Evolutionary conservation across 2,888 invertebrate species (phyloP), one percentile per base, ranked within the genome.

Genomic region (Melipona bicolor): DNA sequence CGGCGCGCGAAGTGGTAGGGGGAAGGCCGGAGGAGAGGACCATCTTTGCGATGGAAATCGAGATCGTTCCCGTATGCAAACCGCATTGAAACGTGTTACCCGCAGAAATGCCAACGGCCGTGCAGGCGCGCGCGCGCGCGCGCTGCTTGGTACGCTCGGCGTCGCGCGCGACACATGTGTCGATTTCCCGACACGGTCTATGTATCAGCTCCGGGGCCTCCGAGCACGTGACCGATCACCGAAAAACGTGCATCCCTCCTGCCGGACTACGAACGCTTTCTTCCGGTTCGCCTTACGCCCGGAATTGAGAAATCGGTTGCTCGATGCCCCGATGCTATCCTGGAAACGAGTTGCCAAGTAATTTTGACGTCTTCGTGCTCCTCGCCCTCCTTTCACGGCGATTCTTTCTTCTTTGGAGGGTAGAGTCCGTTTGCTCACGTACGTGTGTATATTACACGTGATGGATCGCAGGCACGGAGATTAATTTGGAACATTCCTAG

Each of bases 1-100:
- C 36, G 75, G 69, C 54, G 54, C 61, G 15, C 9, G 43, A 27
- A 59, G 27, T 9, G 61, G 9, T 43, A 2, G 9, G 9, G 11
- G 43, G 9, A 1, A 43, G 9, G 9, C 9, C 9, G 1, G 21
- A 32, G 0, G 5, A 19, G 54, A 19, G 73, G 27, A 73, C 21
- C 69, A 80, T 79, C 80, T 84, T 76, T 64, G 32, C 80, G 77
- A 80, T 85, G 74, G 64, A 80, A 84, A 84, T 84, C 85, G 74
- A 76, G 71, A 75, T 69, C 62, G 79, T 76, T 84, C 62, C 84
- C 70, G 84, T 71, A 79, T 84, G 84, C 75, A 84, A 79, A 84
- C 84, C 84, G 59, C 79, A 79, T 75, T 71, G 84, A 76, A 76
- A 84, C 84, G 78, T 75, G 84, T 83, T 83, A 62, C 73, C 69